Conservation (phyloP, 2,797 vertebrate genomes). For the Sternarchorhynchus goeldii region DNA sequence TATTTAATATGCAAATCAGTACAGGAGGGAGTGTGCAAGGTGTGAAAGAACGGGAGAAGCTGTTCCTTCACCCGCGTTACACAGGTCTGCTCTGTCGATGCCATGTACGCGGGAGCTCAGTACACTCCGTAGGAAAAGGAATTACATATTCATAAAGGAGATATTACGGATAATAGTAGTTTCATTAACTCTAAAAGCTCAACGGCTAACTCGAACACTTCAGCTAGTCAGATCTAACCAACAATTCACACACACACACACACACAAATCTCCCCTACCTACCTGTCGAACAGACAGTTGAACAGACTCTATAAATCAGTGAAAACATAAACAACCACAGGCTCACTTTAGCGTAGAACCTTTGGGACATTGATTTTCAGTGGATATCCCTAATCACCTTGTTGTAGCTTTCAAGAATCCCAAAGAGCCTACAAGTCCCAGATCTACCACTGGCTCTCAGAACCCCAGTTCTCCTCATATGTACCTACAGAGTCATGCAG, state of each 20-base stretch:
- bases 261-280: background rate
- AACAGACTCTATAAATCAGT: slow-evolving; percentile 46
- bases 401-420: background rate
- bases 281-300: slow-evolving; percentile 14
- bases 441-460: too few relatives aligned
- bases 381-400: slow-evolving; percentile 57
- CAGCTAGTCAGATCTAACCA: too few relatives aligned
- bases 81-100: slow-evolving; percentile 68
- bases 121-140: slow-evolving; percentile 30
- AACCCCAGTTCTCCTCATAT: background rate
- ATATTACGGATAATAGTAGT: slow-evolving; percentile 52
- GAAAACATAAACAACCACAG: slow-evolving; percentile 63
- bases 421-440: too few relatives aligned
- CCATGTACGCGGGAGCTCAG: slow-evolving; percentile 67
- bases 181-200: slow-evolving; percentile 53
- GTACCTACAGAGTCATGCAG: slow-evolving; percentile 22
- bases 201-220: background rate
- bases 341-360: slow-evolving; percentile 72
- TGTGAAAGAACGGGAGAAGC: slow-evolving; percentile 42
- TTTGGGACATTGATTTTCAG: slow-evolving; percentile 71
- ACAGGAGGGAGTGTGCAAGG: slow-evolving; percentile 31
- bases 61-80: slow-evolving; percentile 68
- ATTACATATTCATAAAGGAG: slow-evolving; percentile 42
- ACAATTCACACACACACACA: slow-evolving; percentile 3
- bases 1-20: slow-evolving; percentile 57